Percentiles rank a stretch among this genome's conserved stretches.
These are phyloP conservation scores for Hippocampus mohnikei DNA, from an alignment of 2,113 vertebrate species.

Conservation along the genomic window DNA sequence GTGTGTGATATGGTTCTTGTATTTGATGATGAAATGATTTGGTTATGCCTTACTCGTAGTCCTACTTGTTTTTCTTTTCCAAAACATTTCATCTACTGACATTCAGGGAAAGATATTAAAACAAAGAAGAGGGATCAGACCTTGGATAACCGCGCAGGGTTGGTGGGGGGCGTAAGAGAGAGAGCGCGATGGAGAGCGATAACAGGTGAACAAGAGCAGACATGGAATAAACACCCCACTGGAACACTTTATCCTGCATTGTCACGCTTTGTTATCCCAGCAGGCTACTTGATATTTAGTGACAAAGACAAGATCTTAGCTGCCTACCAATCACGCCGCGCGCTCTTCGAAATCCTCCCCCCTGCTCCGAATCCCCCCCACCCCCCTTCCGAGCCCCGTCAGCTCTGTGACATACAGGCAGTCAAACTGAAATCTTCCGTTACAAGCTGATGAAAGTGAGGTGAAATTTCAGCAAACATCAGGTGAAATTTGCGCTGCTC, in stretches of 20 bases:
- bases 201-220: constrained; percentile 36
- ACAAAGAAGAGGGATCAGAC: constrained; percentile 60
- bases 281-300: constrained; percentile 58
- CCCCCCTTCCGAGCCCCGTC: background rate
- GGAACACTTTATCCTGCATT: constrained; percentile 51
- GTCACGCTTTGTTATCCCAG: constrained; percentile 52
- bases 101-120: constrained; percentile 58
- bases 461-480: constrained; percentile 10
- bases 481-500: constrained; percentile 26
- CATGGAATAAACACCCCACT: constrained; percentile 48
- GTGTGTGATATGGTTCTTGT: background rate
- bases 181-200: constrained; percentile 15
- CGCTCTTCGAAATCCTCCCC: constrained; percentile 1
- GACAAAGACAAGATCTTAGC: constrained; percentile 61
- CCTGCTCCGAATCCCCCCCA: background rate
- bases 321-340: constrained; percentile 31
- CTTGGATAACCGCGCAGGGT: constrained; percentile 40
- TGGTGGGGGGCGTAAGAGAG: background rate
- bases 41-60: background rate
- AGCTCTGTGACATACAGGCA: constrained; percentile 11
- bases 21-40: background rate
- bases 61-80: background rate
- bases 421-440: constrained; percentile 13
- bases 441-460: constrained; percentile 32
- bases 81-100: constrained; percentile 53